These are phyloP conservation scores for Phymatocera aterrima DNA, from an alignment of 2,888 invertebrate species.

Conservation along the genomic window DNA sequence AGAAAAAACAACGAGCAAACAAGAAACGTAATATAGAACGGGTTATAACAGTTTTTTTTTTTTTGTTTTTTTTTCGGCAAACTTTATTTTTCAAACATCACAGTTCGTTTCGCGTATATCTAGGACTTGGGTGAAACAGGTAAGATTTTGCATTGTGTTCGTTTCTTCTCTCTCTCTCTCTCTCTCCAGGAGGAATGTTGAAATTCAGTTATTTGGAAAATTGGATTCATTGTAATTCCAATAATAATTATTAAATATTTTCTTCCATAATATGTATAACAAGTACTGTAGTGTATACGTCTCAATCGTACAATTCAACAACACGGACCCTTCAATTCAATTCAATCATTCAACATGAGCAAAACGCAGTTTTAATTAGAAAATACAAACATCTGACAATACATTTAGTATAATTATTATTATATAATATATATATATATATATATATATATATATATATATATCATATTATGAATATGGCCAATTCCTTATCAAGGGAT, in stretches of 20 bases:
- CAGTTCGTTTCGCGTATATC: conserved; percentile 68
- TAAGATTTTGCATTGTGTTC: conserved; percentile 31
- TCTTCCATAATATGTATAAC: conserved; percentile 42
- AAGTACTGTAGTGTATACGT: not conserved
- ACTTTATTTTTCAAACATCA: conserved; percentile 69
- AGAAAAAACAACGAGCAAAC: not conserved
- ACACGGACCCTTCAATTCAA: conserved; percentile 55
- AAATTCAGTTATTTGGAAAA: conserved; percentile 19
- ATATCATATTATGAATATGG: no score
- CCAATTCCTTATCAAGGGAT: no score
- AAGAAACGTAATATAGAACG: no score
- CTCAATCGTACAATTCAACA: conserved; percentile 57
- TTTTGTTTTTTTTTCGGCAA: conserved; percentile 49
- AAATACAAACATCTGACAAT: conserved; percentile 61
- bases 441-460: not conserved
- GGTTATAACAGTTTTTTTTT: not conserved
- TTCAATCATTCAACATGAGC: conserved; percentile 60
- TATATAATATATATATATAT: conserved; percentile 20
- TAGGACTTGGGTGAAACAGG: conserved; percentile 52
- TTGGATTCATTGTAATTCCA: conserved; percentile 18
- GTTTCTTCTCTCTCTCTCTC: conserved; percentile 30
- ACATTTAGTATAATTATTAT: conserved; percentile 19
- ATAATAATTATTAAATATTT: conserved; percentile 28
- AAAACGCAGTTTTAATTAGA: conserved; percentile 67
- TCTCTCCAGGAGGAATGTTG: conserved; percentile 36